Conservation (phyloP, 2,797 vertebrate genomes). For the Poecile montanus region DNA sequence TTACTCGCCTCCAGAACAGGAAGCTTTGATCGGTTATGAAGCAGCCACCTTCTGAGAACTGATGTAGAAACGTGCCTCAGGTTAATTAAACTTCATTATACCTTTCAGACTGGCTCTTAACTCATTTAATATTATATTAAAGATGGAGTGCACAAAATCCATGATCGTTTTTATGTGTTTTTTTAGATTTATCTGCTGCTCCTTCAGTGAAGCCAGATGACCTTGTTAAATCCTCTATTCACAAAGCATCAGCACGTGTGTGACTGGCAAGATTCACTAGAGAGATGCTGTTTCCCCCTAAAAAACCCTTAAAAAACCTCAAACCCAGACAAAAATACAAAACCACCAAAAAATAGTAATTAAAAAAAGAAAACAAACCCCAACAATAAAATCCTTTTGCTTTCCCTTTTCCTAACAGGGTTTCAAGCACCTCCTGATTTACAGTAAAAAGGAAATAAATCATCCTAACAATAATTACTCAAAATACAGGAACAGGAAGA, state of each 20-base stretch:
- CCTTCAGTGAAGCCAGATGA: not conserved
- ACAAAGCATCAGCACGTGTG: not conserved
- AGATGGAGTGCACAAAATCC: not conserved
- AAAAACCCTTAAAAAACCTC: not conserved
- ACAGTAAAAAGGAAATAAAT: not conserved
- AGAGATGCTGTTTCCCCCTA: not conserved
- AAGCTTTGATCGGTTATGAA: not conserved
- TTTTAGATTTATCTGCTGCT: not conserved
- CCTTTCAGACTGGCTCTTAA: not conserved
- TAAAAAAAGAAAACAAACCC: fast-evolving
- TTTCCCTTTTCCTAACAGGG: not conserved
- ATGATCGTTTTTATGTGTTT: not conserved
- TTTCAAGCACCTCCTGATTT: not conserved
- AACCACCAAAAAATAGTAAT: not conserved
- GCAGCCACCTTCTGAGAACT: not conserved
- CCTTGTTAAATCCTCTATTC: not conserved
- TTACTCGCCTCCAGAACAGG: not conserved
- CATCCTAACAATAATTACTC: not conserved
- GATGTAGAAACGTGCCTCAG: not conserved
- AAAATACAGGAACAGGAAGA: not conserved
- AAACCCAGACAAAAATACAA: not conserved
- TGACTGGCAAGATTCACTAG: not conserved
- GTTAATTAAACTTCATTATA: not conserved
- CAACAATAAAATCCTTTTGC: not conserved
- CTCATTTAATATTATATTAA: not conserved